phyloP scores from a whole-genome alignment of 2,797 vertebrate genomes.

The Linurgus olivaceus region DNA sequence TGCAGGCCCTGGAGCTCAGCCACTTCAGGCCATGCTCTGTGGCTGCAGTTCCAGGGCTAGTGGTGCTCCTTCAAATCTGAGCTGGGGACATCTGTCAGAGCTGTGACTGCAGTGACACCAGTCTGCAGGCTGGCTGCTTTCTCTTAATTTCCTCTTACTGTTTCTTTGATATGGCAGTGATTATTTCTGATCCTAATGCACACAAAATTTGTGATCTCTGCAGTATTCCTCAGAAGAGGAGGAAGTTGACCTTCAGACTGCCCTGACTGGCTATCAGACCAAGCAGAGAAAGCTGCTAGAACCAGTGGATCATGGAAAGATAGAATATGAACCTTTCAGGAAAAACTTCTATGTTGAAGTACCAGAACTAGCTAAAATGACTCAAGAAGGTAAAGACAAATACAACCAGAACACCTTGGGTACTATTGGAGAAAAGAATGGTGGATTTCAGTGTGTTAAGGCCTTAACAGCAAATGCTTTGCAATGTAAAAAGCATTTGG shows the following conservation, averaged over 20 bases:
- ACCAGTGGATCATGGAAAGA: conserved; percentile 97
- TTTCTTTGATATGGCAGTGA: not conserved
- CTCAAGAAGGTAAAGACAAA: conserved; percentile 83
- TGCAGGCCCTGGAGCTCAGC: not conserved
- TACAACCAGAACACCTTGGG: not conserved
- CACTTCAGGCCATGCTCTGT: not conserved
- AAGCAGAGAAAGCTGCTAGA: conserved; percentile 97
- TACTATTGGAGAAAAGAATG: not conserved
- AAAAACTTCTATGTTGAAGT: conserved; percentile 99
- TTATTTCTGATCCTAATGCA: not conserved
- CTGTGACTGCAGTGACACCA: not conserved
- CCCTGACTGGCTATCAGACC: conserved; percentile 95
- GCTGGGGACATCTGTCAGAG: not conserved
- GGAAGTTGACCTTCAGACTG: conserved; percentile 96
- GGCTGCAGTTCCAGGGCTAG: not conserved
- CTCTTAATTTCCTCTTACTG: not conserved
- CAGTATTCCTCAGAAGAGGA: conserved; percentile 99
- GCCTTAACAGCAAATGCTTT: not conserved
- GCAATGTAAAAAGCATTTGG: not conserved
- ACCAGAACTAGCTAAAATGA: conserved; percentile 94
- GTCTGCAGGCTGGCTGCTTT: not conserved
- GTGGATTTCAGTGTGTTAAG: not conserved
- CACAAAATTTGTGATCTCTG: not conserved
- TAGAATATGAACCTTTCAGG: conserved; percentile 93
- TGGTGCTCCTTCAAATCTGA: not conserved